Evolutionary conservation across 2,797 vertebrate species (phyloP).

Genomic region (Microctenopoma lineatum): DNA sequence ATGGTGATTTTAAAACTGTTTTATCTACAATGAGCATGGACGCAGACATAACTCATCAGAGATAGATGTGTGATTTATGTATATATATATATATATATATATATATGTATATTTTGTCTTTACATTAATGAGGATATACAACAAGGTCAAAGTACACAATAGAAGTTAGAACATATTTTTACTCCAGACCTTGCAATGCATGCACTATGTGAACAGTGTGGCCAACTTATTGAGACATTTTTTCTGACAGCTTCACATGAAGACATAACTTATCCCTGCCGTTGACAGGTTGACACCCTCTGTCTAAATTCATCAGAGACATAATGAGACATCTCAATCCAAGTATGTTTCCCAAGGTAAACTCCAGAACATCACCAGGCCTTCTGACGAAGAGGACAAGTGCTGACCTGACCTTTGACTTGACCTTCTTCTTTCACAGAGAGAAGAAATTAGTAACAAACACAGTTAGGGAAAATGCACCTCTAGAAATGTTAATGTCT

Average conservation of each 20-base stretch:
- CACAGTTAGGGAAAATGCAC: conserved; percentile 32
- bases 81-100: neutral
- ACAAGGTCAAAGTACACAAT: neutral
- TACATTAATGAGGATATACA: neutral
- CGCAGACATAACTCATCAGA: neutral
- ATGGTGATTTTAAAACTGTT: neutral
- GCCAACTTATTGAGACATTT: conserved; percentile 8
- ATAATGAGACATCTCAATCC: conserved; percentile 67
- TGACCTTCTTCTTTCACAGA: conserved; percentile 52
- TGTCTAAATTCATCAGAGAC: conserved; percentile 71
- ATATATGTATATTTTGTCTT: neutral
- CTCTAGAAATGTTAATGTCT: conserved; percentile 42
- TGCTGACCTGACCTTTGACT: conserved; percentile 71
- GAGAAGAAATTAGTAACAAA: conserved; percentile 45
- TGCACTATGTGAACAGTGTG: neutral
- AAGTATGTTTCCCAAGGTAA: conserved; percentile 63
- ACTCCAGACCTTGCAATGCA: neutral
- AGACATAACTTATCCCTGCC: conserved; percentile 51
- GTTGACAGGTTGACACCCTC: conserved; percentile 65
- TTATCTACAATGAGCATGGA: neutral
- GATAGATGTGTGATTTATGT: neutral
- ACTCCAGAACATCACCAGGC: conserved; percentile 52
- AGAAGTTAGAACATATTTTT: neutral
- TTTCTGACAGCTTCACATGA: conserved; percentile 50
- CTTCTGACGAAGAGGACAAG: conserved; percentile 59